A percentile compares a stretch with the other conserved stretches of the same genome.
These are phyloP conservation scores for Drosophila pseudoananassae DNA, from an alignment of 1,140 invertebrate genomes.

Conservation along the genomic window DNA sequence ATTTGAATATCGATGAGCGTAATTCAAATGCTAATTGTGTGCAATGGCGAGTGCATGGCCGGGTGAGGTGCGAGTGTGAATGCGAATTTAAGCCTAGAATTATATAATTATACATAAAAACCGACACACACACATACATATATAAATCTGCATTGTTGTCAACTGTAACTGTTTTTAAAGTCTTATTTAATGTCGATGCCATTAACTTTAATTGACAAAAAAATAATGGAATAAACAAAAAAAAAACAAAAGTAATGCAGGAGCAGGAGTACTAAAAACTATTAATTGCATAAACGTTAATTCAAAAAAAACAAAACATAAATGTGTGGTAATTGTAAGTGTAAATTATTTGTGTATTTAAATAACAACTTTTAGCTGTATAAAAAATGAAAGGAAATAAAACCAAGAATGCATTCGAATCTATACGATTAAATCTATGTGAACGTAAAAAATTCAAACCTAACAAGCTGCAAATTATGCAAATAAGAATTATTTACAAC, in stretches of 20 bases:
- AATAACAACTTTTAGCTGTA: constrained; percentile 77
- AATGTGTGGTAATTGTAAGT: constrained; percentile 75
- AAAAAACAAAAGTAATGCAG: constrained; percentile 30
- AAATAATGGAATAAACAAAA: constrained; percentile 34
- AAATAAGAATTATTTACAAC: constrained; percentile 53
- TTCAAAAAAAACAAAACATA: constrained; percentile 37
- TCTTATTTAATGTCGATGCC: constrained; percentile 75
- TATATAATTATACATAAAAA: constrained; percentile 28
- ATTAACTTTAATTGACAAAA: constrained; percentile 67
- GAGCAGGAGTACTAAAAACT: constrained; percentile 21
- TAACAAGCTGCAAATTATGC: constrained; percentile 47
- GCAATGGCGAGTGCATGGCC: constrained; percentile 15
- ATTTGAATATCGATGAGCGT: constrained; percentile 47
- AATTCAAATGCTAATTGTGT: constrained; percentile 69
- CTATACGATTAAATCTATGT: constrained; percentile 57
- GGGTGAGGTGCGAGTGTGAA: constrained; percentile 17
- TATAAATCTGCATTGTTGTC: constrained; percentile 76
- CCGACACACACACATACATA: constrained; percentile 27
- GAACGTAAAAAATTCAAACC: constrained; percentile 48
- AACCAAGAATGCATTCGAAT: constrained; percentile 57
- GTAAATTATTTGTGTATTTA: constrained; percentile 82
- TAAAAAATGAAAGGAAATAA: constrained; percentile 38
- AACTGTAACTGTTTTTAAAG: constrained; percentile 77
- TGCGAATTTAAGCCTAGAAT: constrained; percentile 37
- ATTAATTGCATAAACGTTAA: constrained; percentile 48